Evolutionary conservation across 2,797 vertebrate species (phyloP), one percentile per base, ranked within the genome.

Genomic region (Tangara arthus): DNA sequence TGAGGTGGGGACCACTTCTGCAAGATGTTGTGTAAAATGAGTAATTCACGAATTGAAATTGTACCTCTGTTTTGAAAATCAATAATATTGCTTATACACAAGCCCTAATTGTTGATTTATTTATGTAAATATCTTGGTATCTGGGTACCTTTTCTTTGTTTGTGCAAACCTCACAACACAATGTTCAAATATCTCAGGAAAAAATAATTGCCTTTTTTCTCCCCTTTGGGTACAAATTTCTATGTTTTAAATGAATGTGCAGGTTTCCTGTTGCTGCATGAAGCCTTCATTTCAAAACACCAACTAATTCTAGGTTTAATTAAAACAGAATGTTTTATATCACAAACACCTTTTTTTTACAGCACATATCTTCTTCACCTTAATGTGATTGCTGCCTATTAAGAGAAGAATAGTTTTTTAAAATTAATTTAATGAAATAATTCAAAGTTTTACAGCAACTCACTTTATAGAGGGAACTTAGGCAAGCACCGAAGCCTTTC

Each of bases 401-500:
- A 81, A 37, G 8, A 77, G 32, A 53, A 63, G 15, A 47, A 52
- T 4, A 9, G 3, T 3, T 73, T 65, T 6, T 12, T 4, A 5
- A 30, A 39, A 47, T 9, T 30, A 46, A 55, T 65, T 37, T 82
- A 50, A 71, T 21, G 2, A 91, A 87, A 65, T 72, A 68, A 78
- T 75, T 68, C 17, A 23, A 90, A 94, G 93, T 97, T 93, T 94
- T 93, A 71, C 56, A 87, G 78, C 34, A 82, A 90, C 46, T 92
- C 46, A 63, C 85, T 95, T 97, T 73, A 93, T 35, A 69, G 50
- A 83, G 79, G 83, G 81, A 93, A 96, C 94, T 94, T 94, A 95
- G 84, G 90, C 95, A 95, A 93, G 83, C 89, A 95, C 77, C 14
- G 5, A 87, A 95, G 85, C 87, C 91, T 94, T 95, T 95, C 89